These are phyloP conservation scores for Miltochrista miniata DNA, from an alignment of 2,888 invertebrate genomes.

Conservation along the genomic window DNA sequence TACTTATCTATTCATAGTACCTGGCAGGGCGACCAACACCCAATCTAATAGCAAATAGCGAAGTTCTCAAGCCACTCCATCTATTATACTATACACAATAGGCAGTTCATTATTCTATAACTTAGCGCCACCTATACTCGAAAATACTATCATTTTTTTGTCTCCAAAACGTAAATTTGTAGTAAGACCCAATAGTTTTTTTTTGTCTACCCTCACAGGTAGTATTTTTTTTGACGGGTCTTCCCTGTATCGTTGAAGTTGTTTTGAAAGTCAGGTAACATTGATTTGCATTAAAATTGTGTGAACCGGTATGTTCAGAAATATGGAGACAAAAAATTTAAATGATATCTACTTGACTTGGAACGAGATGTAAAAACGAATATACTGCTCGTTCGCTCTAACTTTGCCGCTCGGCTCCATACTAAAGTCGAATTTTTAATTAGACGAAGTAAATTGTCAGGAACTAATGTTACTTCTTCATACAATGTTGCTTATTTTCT, in stretches of 20 bases:
- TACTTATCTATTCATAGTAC: too few species aligned
- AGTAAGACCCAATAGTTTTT: constrained; percentile 65
- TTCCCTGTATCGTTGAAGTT: constrained; percentile 50
- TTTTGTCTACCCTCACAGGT: constrained; percentile 58
- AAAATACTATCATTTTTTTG: constrained; percentile 59
- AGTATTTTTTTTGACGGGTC: constrained; percentile 56
- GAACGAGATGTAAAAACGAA: too few species aligned
- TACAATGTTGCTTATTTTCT: too few species aligned
- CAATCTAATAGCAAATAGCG: constrained; percentile 37
- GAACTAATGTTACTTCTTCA: too few species aligned
- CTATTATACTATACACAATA: constrained; percentile 53
- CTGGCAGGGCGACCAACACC: too few species aligned
- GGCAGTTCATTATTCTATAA: constrained; percentile 47
- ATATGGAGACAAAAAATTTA: too few species aligned
- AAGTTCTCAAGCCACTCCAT: constrained; percentile 51
- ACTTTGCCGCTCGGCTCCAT: too few species aligned
- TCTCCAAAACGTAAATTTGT: constrained; percentile 63
- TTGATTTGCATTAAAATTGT: constrained; percentile 37
- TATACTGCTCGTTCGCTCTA: too few species aligned
- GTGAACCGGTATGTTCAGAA: not conserved
- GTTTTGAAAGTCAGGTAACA: constrained; percentile 40
- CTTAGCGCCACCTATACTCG: constrained; percentile 68
- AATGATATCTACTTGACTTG: too few species aligned
- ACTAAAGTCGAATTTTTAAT: too few species aligned
- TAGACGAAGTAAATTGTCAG: too few species aligned